Evolutionary conservation across 2,888 invertebrate genomes (phyloP), one percentile per base, ranked within the genome.

Genomic region (Neoitamus cyanurus): DNA sequence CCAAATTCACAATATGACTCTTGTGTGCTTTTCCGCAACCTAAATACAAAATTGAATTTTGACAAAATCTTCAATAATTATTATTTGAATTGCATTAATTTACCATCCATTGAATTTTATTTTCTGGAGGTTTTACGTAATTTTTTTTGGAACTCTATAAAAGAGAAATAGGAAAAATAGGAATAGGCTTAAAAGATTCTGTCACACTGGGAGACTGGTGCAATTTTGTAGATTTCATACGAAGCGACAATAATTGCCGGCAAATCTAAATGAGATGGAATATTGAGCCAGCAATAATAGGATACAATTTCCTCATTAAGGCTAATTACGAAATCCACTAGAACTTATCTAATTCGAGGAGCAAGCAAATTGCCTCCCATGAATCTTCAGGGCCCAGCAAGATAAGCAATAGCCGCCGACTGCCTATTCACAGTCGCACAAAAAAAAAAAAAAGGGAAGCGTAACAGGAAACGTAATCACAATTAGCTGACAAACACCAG

Each of bases 401-500:
- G 36, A 34, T 75, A 75, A 34, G 34, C 70, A 70, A 70, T 70
- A 30, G 31, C 34, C 30, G 73, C 73, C 25, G 68, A 25, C 58
- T 20, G 58, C 15, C 25, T 15, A 48, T 68, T 46, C n/a, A 46
- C 1, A 58, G 58, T 58, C 25, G 15, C 3, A 58, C 72, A 31
- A 72, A 31, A 72, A 70, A 30, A 30, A 30, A 75, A 37, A 37
- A 30, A n/a, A 34, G 6, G 69, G 68, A 70, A 28, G 37, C 36
- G 69, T 83, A 70, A 70, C 36, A 83, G 30, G 30, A 70, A 70
- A 83, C 83, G 42, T 70, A 83, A 83, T 83, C 83, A 70, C 83
- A 83, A 83, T 83, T 83, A 83, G 83, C 70, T 70, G 70, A 42
- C 70, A 83, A 83, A 80, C 58, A 80, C 80, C 36, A 37, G 20